phyloP scores from a whole-genome alignment of 2,113 vertebrate genomes.

The Micronisus gabar region DNA sequence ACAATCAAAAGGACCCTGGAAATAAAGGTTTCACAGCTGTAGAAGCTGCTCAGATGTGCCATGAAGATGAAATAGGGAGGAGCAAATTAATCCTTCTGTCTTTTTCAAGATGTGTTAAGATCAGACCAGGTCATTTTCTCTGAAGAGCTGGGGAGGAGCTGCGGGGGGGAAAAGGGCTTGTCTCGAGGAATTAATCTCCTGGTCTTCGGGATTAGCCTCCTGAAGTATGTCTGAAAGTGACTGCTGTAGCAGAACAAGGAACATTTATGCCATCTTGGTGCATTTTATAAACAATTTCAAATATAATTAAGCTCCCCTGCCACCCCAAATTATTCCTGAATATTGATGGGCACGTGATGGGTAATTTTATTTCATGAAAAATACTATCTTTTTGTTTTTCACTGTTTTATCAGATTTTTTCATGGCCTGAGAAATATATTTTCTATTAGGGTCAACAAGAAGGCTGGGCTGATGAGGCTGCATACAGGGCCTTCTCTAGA shows the following conservation, averaged over 20 bases:
- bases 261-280: neutral
- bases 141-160: neutral
- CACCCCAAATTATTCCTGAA: rapidly evolving
- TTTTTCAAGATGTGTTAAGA: neutral
- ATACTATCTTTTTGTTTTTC: neutral
- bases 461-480: neutral
- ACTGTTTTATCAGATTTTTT: neutral
- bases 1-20: neutral
- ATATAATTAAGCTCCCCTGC: neutral
- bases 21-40: neutral
- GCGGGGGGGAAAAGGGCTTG: neutral
- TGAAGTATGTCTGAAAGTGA: neutral
- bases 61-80: neutral
- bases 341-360: rapidly evolving
- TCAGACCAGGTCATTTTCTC: neutral
- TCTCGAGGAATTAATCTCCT: neutral
- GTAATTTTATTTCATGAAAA: neutral
- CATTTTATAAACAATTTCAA: neutral
- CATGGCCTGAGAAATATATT: neutral
- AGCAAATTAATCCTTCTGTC: slow-evolving; percentile 28
- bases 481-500: neutral
- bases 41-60: neutral
- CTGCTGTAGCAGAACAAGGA: neutral
- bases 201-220: neutral
- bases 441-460: neutral